A percentile compares a stretch with the other conserved stretches of the same genome.
phyloP scores from a whole-genome alignment of 2,797 vertebrate species.

The Rhinella marina region DNA sequence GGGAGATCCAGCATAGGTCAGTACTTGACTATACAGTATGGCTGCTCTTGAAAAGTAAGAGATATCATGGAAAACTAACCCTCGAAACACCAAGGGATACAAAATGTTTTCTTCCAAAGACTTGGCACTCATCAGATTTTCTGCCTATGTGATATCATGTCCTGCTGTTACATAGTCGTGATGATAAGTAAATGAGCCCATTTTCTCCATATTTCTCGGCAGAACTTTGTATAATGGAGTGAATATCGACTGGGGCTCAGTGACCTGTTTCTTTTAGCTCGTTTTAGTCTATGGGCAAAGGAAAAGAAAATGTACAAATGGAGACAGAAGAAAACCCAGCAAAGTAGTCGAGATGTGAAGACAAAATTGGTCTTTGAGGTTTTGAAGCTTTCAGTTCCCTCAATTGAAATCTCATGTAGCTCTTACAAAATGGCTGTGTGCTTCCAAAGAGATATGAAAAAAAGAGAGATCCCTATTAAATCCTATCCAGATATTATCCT shows the following conservation, averaged over 20 bases:
- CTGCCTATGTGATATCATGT: not conserved
- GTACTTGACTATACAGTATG: too few species aligned
- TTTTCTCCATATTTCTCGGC: not conserved
- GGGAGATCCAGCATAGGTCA: too few species aligned
- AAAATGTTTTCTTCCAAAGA: too few species aligned
- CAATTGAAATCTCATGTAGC: not conserved
- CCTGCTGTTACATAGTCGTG: not conserved
- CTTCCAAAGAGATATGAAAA: not conserved
- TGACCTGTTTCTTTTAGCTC: slow-evolving; percentile 36
- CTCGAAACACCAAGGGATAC: too few species aligned
- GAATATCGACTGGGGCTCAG: not conserved
- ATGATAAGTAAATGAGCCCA: slow-evolving; percentile 7
- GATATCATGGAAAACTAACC: too few species aligned
- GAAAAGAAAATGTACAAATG: not conserved
- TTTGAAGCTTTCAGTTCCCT: not conserved
- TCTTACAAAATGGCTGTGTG: not conserved
- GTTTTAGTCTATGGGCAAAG: slow-evolving; percentile 9
- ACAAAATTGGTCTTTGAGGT: not conserved
- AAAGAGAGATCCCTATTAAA: not conserved
- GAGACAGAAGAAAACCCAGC: not conserved
- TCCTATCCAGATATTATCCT: slow-evolving; percentile 7
- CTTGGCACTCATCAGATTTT: not conserved
- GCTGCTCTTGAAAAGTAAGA: too few species aligned
- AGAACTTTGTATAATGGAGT: not conserved
- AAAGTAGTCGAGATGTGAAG: slow-evolving; percentile 2